Percentiles rank a stretch among this genome's conserved stretches.
These are phyloP conservation scores for Lates calcarifer DNA, from an alignment of 2,113 vertebrate species.

Conservation along the genomic window DNA sequence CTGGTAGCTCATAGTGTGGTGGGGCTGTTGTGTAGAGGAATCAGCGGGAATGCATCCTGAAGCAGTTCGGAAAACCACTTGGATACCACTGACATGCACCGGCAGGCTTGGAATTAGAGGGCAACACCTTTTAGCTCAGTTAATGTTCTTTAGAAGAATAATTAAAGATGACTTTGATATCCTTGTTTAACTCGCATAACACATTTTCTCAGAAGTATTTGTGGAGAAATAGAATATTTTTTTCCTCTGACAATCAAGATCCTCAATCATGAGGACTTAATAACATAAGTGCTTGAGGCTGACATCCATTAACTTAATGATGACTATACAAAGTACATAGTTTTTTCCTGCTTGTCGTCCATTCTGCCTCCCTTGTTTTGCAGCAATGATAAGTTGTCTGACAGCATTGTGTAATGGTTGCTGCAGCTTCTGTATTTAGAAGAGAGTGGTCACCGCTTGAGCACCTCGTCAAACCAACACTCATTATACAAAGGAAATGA, in stretches of 20 bases:
- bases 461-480: background rate
- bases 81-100: conserved; percentile 26
- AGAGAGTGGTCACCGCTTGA: background rate
- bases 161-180: conserved; percentile 18
- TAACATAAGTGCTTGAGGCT: background rate
- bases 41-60: conserved; percentile 46
- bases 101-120: conserved; percentile 40
- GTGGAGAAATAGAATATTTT: background rate
- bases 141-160: conserved; percentile 1
- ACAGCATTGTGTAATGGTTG: background rate
- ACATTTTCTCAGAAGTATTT: background rate
- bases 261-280: background rate
- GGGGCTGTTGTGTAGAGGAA: conserved; percentile 19
- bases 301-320: background rate
- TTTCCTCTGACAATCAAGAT: background rate
- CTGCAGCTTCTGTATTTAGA: background rate
- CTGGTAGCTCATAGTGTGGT: conserved; percentile 22
- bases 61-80: conserved; percentile 35
- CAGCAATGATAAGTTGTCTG: background rate
- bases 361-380: background rate
- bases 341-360: background rate
- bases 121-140: conserved; percentile 24
- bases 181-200: background rate
- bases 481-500: conserved; percentile 38
- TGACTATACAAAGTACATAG: background rate